Evolutionary conservation across 2,888 invertebrate genomes (phyloP).

Genomic region (Lepidocyrtoides sp.): DNA sequence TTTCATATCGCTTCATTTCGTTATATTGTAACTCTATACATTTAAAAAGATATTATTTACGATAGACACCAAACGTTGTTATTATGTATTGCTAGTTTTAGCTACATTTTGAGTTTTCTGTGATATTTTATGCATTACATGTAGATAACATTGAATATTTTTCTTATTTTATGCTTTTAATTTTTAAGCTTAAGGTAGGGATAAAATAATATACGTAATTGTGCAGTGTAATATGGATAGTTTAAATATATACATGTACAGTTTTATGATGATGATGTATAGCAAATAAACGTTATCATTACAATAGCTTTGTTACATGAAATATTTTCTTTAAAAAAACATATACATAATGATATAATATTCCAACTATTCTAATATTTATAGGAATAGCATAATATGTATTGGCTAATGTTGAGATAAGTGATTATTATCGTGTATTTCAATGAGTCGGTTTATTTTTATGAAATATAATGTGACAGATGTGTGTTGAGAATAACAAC

Average conservation of each 20-base stretch:
- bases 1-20: not conserved
- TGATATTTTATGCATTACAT: slow-evolving; percentile 3
- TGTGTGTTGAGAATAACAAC: not conserved
- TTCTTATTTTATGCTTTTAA: not conserved
- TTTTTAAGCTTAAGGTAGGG: not conserved
- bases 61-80: not conserved
- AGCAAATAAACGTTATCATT: too few species aligned
- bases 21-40: not conserved
- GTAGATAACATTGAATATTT: not conserved
- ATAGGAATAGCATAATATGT: not conserved
- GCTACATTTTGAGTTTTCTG: slow-evolving; percentile 16
- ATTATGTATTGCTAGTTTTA: too few species aligned
- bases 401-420: slow-evolving; percentile 9
- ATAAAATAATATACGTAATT: not conserved
- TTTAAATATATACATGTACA: slow-evolving; percentile 13
- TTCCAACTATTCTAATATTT: too few species aligned
- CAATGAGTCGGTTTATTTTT: slow-evolving; percentile 29
- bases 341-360: not conserved
- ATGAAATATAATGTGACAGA: not conserved
- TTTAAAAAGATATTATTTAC: not conserved
- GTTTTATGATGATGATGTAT: not conserved
- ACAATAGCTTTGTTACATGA: not conserved
- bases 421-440: slow-evolving; percentile 8
- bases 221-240: not conserved
- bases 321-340: not conserved